Evolutionary conservation across 2,797 vertebrate genomes (phyloP).

Genomic region (Phaenicophaeus curvirostris): DNA sequence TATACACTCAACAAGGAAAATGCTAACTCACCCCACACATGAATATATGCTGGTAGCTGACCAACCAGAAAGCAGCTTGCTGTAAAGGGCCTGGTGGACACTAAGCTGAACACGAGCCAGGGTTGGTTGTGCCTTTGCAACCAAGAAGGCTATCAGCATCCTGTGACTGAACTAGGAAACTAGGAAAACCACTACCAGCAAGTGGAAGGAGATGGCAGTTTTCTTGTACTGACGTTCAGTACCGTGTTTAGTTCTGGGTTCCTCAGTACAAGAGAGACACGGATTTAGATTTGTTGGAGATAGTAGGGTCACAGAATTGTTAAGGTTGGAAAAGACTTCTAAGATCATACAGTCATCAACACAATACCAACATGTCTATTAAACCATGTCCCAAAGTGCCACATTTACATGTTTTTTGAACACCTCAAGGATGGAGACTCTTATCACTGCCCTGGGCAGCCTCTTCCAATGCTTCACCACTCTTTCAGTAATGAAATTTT

Average conservation of each 20-base stretch:
- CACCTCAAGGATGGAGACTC: too few species aligned
- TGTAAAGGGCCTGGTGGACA: neutral
- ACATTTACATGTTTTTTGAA: too few species aligned
- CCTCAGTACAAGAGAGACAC: neutral
- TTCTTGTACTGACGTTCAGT: neutral
- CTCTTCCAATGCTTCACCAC: too few species aligned
- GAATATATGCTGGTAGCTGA: neutral
- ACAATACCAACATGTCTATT: too few species aligned
- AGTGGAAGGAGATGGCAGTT: neutral
- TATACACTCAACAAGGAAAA: neutral
- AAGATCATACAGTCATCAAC: too few species aligned
- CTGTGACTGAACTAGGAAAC: neutral
- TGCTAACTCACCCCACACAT: neutral
- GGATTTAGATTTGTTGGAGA: rapidly evolving
- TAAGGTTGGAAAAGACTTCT: too few species aligned
- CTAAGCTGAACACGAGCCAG: neutral
- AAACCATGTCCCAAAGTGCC: too few species aligned
- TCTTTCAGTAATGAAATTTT: too few species aligned
- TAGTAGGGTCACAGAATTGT: too few species aligned
- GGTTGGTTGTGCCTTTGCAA: rapidly evolving
- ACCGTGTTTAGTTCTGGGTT: neutral
- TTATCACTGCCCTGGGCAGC: too few species aligned
- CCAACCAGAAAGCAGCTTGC: neutral
- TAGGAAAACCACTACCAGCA: neutral
- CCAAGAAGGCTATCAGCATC: neutral